A percentile compares a stretch with the other conserved stretches of the same genome.
phyloP scores from a whole-genome alignment of 2,888 invertebrate species.

The Platypus cylindrus region DNA sequence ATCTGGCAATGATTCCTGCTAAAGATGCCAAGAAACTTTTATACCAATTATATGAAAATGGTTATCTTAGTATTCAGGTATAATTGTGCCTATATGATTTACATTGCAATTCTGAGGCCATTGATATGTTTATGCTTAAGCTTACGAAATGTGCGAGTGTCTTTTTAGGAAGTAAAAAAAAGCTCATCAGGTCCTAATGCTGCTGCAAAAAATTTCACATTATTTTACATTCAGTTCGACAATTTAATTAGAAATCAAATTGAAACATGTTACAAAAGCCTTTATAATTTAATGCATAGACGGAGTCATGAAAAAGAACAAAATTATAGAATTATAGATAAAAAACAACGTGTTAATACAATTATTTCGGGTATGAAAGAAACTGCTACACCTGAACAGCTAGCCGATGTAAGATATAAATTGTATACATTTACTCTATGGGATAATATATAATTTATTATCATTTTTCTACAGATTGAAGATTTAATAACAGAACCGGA shows the following conservation, averaged over 20 bases:
- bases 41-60: slow-evolving; percentile 73
- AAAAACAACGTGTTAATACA: slow-evolving; percentile 73
- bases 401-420: slow-evolving; percentile 53
- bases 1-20: slow-evolving; percentile 77
- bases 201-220: slow-evolving; percentile 67
- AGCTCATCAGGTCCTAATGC: slow-evolving; percentile 32
- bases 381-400: slow-evolving; percentile 64
- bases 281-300: slow-evolving; percentile 55
- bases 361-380: slow-evolving; percentile 68
- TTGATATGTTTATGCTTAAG: neutral
- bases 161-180: slow-evolving; percentile 40
- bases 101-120: neutral
- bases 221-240: slow-evolving; percentile 61
- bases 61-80: slow-evolving; percentile 48
- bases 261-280: slow-evolving; percentile 57
- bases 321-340: slow-evolving; percentile 72
- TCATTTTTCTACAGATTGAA: slow-evolving; percentile 59
- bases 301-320: slow-evolving; percentile 50
- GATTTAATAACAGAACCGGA: slow-evolving; percentile 83
- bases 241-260: slow-evolving; percentile 46
- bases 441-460: slow-evolving; percentile 1
- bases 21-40: slow-evolving; percentile 86
- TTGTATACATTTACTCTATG: neutral
- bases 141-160: neutral
- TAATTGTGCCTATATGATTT: neutral